Evolutionary conservation across 2,113 vertebrate genomes (phyloP), one percentile per base, ranked within the genome.

Genomic region (Coryphaenoides rupestris): DNA sequence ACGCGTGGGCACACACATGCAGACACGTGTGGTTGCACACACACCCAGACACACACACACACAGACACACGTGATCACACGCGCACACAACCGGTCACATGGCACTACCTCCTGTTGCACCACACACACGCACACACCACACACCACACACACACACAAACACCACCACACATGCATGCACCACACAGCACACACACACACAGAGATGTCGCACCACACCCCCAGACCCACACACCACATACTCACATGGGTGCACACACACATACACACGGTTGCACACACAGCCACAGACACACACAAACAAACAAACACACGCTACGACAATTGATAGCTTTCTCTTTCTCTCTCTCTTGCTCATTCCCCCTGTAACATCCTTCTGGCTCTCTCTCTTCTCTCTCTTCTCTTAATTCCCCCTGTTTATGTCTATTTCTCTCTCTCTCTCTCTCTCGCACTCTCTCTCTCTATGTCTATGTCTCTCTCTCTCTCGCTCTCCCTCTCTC

Each of bases 281-380:
- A 10, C 13, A 21, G 52, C 54, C 28, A 47, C 63, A 33, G 19
- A 53, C 40, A 49, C 53, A 53, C 50, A 19, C 50, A 19, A 16
- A 53, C 13, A 19, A n/a, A 53, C 49, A 63, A 10, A 21, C 19
- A 14, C 24, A 21, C 50, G 22, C 15, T 50, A 14, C 3, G 47
- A 14, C 56, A 16, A 55, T 47, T 56, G 21, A 73, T 40, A 21
- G 19, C 52, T 33, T 23, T 5, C 3, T 49, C 21, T 49, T 15
- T 5, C 10, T 59, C 28, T 40, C 58, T 60, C 33, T 61, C 21
- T n/a, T n/a, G n/a, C n/a, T 46, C 15, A 60, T 49, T 64, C 58
- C 49, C 21, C 49, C 21, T 0, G 13, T 28, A 28, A 16, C 6
- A 3, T 61, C 21, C 22, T 13, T 17, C 1, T 59, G 16, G n/a